Base-by-base conservation (phyloP, 2,888 invertebrate genomes). In the Steromphala cineraria region DNA sequence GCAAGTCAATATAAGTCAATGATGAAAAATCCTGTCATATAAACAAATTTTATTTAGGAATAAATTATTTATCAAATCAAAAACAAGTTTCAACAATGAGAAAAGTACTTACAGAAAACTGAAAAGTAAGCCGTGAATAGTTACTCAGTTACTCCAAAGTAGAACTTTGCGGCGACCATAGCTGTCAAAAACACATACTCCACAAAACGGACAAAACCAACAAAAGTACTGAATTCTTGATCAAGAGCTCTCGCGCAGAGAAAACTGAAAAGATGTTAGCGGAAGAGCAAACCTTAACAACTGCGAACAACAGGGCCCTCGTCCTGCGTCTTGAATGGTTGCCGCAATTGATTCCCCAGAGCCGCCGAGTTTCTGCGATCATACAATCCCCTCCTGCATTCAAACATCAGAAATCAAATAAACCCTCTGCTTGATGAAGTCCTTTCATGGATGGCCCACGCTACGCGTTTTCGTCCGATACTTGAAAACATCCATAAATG, bases 351-450 rank as follows among this genome's bases (percentile, higher is more conserved):
- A 71, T 71, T 71, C 71, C 36, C 19, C 10, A 36, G 19, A 28
- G 71, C 40, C 8, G 71, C 28, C 8, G 28, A 19, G 36, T 31
- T 71, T 71, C 36, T 31, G 40, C 71, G 71, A 71, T 71, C 71
- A 71, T 71, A 71, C 71, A 36, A 71, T 71, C 71, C 71, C 71
- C 17, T 17, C 28, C 71, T 36, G 19, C n/a, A 71, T 31, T 71
- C 71, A 71, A 71, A 71, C 71, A 71, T 19, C 40, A 71, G 71
- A 71, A 71, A 71, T 71, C 71, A 71, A 71, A 71, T 71, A 71
- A 71, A 71, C 71, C 40, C 71, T 71, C 31, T 31, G 36, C 71
- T 36, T 71, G 71, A 71, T 71, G 71, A 71, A 71, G 71, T 71
- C 71, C 36, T 36, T 71, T 71, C 71, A 71, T 71, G 71, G 71